A percentile compares a stretch with the other conserved stretches of the same genome.
phyloP scores from a whole-genome alignment of 1,140 invertebrate species.

The Eupristina koningsbergeri region DNA sequence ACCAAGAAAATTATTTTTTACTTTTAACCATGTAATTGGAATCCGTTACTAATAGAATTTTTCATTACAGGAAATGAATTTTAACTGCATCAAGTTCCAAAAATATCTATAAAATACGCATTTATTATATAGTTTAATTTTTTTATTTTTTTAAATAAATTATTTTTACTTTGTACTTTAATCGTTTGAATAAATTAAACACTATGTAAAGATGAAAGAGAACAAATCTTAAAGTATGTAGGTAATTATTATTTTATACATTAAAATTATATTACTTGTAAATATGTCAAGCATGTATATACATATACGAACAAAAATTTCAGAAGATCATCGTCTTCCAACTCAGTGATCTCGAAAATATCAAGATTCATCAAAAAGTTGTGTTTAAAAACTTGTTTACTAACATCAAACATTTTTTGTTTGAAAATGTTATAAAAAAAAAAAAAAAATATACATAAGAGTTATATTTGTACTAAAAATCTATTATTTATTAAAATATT shows the following conservation, averaged over 20 bases:
- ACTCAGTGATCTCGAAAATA: conserved; percentile 28
- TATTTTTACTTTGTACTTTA: not conserved
- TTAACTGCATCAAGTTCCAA: not conserved
- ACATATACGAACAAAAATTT: conserved; percentile 2
- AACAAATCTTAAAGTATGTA: too few relatives aligned
- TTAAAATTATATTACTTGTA: not conserved
- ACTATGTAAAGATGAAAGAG: not conserved
- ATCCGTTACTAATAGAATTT: not conserved
- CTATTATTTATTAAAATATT: not conserved
- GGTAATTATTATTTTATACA: not conserved
- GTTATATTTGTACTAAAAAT: not conserved
- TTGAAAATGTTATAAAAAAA: not conserved
- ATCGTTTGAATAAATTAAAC: not conserved
- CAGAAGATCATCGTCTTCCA: conserved; percentile 8
- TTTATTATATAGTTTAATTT: not conserved
- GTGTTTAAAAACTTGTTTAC: conserved; percentile 13
- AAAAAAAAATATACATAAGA: not conserved
- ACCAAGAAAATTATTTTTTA: not conserved
- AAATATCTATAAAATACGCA: not conserved
- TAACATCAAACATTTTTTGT: conserved; percentile 1
- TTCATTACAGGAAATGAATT: not conserved
- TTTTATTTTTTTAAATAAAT: not conserved
- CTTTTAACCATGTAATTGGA: not conserved
- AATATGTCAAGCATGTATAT: not conserved
- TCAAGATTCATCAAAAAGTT: conserved; percentile 5